Conservation (phyloP, 1,140 invertebrate genomes). For the Dermatophagoides farinae region DNA sequence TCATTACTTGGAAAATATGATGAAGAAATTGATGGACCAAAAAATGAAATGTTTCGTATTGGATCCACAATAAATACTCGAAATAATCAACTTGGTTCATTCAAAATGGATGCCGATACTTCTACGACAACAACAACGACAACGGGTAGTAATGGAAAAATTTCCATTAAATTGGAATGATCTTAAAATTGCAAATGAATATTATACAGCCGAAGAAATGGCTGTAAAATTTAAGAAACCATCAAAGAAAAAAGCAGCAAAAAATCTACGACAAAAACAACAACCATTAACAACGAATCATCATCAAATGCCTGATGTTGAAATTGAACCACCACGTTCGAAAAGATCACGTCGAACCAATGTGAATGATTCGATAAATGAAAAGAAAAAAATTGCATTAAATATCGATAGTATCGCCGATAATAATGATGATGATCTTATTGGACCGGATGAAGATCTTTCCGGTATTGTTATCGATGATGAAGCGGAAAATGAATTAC, state of each 20-base stretch:
- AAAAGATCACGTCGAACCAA: slow-evolving; percentile 18
- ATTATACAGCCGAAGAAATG: slow-evolving; percentile 62
- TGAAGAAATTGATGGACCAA: slow-evolving; percentile 67
- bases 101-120: not conserved
- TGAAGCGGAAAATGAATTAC: slow-evolving; percentile 50
- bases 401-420: slow-evolving; percentile 7
- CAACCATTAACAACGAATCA: not conserved
- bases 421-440: slow-evolving; percentile 17
- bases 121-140: not conserved
- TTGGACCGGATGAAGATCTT: slow-evolving; percentile 31
- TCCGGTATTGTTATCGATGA: slow-evolving; percentile 40
- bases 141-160: slow-evolving; percentile 26
- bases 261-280: not conserved
- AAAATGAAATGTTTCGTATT: slow-evolving; percentile 55
- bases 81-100: too few relatives aligned
- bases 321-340: not conserved
- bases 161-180: slow-evolving; percentile 44
- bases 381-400: slow-evolving; percentile 24
- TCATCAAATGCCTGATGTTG: not conserved
- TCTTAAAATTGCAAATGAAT: slow-evolving; percentile 59
- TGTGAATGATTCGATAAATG: slow-evolving; percentile 29
- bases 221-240: slow-evolving; percentile 56
- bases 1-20: slow-evolving; percentile 76
- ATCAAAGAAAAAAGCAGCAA: slow-evolving; percentile 33
- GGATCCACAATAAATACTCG: slow-evolving; percentile 28